A percentile compares a stretch with the other conserved stretches of the same genome.
Conservation (phyloP, 2,797 vertebrate species). For the Synaphobranchus kaupii region DNA sequence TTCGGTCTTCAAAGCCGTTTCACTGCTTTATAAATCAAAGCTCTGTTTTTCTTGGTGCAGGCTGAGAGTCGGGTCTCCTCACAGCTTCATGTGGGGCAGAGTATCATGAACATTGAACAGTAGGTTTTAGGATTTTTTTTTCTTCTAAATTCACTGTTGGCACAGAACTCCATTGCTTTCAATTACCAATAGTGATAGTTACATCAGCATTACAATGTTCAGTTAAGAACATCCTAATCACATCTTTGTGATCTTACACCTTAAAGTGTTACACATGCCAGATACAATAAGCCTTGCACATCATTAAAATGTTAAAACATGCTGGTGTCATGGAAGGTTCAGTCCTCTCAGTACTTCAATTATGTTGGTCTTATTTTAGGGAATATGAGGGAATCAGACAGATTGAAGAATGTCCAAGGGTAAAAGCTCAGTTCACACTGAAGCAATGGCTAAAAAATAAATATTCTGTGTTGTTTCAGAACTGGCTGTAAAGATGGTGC, state of each 20-base stretch:
- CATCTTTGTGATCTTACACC: too few relatives aligned
- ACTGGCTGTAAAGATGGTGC: background rate
- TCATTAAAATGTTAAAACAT: background rate
- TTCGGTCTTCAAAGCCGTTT: background rate
- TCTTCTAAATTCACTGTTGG: too few relatives aligned
- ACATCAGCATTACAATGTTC: too few relatives aligned
- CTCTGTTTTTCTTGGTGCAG: background rate
- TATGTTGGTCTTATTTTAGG: background rate
- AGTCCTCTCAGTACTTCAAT: background rate
- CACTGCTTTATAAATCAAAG: constrained; percentile 3
- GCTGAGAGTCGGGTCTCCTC: background rate
- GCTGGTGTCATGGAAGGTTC: background rate
- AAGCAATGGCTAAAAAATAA: background rate
- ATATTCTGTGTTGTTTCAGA: background rate
- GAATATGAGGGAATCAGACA: background rate
- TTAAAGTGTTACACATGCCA: too few relatives aligned
- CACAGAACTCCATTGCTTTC: too few relatives aligned
- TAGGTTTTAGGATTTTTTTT: too few relatives aligned
- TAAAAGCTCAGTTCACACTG: background rate
- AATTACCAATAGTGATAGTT: too few relatives aligned
- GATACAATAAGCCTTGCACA: background rate
- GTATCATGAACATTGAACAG: background rate
- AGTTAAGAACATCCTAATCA: too few relatives aligned
- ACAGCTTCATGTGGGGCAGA: background rate
- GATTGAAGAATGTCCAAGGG: background rate